Conservation (phyloP, 2,797 vertebrate species). For the Mormyrops attenuatus region DNA sequence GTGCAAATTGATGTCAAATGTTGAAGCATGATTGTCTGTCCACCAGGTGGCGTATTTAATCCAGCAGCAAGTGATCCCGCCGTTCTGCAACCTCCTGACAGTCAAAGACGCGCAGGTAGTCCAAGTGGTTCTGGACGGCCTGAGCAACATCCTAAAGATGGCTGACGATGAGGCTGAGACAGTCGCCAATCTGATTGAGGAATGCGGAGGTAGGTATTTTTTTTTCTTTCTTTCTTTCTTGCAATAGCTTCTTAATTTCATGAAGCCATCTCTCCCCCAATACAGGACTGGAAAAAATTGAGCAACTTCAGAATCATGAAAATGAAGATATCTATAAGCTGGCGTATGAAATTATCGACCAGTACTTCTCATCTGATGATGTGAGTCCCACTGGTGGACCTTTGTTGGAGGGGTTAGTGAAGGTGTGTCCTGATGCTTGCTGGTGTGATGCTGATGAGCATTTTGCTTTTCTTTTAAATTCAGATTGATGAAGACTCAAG, state of each 20-base stretch:
- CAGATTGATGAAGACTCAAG: conserved; percentile 97
- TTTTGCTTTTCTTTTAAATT: not conserved
- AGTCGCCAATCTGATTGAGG: conserved; percentile 96
- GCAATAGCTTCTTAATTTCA: not conserved
- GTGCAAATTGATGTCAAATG: not conserved
- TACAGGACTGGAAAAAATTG: conserved; percentile 94
- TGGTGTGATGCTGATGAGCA: not conserved
- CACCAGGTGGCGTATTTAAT: conserved; percentile 92
- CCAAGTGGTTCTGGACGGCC: conserved; percentile 94
- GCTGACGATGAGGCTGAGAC: conserved; percentile 95
- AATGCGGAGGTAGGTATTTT: conserved; percentile 80
- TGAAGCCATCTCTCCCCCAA: not conserved
- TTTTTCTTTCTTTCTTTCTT: not conserved
- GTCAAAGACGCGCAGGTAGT: conserved; percentile 98
- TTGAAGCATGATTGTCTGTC: not conserved
- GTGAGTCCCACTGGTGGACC: conserved; percentile 53
- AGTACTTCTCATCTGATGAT: conserved; percentile 99
- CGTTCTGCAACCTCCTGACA: conserved; percentile 94
- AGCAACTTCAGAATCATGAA: conserved; percentile 97
- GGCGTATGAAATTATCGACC: conserved; percentile 99
- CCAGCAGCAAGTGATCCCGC: conserved; percentile 95
- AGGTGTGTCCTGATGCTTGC: not conserved
- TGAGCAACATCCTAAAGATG: conserved; percentile 99
- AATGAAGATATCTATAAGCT: conserved; percentile 99
- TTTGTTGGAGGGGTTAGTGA: not conserved